These are phyloP conservation scores for Enoplolaimus lenunculus DNA, from an alignment of 2,888 invertebrate genomes.

Conservation along the genomic window DNA sequence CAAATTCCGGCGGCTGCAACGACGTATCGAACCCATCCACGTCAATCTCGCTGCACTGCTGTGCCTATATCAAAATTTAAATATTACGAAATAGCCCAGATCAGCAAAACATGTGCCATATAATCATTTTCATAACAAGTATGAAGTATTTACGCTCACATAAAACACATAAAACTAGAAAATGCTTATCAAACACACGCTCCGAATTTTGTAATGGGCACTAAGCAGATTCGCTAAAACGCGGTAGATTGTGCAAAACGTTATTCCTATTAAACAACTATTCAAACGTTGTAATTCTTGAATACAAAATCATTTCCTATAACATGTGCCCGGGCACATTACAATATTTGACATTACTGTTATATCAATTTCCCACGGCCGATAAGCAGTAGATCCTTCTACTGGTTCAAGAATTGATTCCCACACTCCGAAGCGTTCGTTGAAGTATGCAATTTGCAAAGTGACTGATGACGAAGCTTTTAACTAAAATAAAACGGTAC, in stretches of 20 bases:
- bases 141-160: too few relatives aligned
- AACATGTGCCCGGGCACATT: too few relatives aligned
- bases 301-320: too few relatives aligned
- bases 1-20: constrained; percentile 29
- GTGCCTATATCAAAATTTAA: constrained; percentile 20
- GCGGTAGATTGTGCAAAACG: too few relatives aligned
- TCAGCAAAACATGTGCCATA: not conserved
- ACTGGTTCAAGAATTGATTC: constrained; percentile 88
- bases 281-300: too few relatives aligned
- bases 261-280: too few relatives aligned
- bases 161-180: too few relatives aligned
- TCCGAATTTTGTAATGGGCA: too few relatives aligned
- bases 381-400: constrained; percentile 28
- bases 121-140: too few relatives aligned
- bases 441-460: constrained; percentile 80
- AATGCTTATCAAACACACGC: too few relatives aligned
- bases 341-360: too few relatives aligned
- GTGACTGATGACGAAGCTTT: constrained; percentile 37
- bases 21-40: constrained; percentile 23
- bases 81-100: not conserved
- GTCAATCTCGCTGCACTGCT: constrained; percentile 25
- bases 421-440: constrained; percentile 78
- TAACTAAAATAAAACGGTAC: constrained; percentile 35
- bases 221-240: too few relatives aligned
- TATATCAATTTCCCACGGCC: constrained; percentile 27